Conservation (phyloP, 2,888 invertebrate species). For the Apotomis capreana region DNA sequence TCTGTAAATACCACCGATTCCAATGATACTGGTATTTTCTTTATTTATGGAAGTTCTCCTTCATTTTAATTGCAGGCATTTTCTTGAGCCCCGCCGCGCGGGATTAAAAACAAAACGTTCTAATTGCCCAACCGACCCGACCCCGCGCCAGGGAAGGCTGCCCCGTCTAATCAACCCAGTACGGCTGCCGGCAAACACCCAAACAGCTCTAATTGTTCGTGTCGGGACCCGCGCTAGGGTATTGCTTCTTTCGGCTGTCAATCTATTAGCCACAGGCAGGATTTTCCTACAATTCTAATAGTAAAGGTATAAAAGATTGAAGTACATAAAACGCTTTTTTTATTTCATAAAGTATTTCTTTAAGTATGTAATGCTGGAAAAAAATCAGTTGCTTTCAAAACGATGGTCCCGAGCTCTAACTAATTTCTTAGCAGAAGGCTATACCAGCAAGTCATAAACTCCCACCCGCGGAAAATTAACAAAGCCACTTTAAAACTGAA, state of each 20-base stretch:
- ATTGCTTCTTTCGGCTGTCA: conserved; percentile 18
- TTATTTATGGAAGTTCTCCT: conserved; percentile 40
- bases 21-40: conserved; percentile 40
- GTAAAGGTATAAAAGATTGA: too few species aligned
- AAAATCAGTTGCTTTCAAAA: too few species aligned
- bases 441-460: background rate
- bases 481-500: conserved; percentile 34
- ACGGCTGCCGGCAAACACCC: conserved; percentile 30
- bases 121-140: conserved; percentile 33
- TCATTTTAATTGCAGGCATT: conserved; percentile 39
- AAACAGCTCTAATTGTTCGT: conserved; percentile 30
- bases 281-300: background rate
- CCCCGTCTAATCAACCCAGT: conserved; percentile 34
- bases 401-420: too few species aligned
- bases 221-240: background rate
- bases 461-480: conserved; percentile 22
- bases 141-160: conserved; percentile 1
- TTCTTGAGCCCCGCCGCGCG: conserved; percentile 34
- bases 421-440: too few species aligned
- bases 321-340: too few species aligned
- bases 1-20: conserved; percentile 35
- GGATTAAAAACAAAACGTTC: conserved; percentile 39
- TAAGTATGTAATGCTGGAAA: too few species aligned
- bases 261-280: background rate
- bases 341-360: too few species aligned